Evolutionary conservation across 2,797 vertebrate genomes (phyloP), one percentile per base, ranked within the genome.

Genomic region (Balearica regulorum): DNA sequence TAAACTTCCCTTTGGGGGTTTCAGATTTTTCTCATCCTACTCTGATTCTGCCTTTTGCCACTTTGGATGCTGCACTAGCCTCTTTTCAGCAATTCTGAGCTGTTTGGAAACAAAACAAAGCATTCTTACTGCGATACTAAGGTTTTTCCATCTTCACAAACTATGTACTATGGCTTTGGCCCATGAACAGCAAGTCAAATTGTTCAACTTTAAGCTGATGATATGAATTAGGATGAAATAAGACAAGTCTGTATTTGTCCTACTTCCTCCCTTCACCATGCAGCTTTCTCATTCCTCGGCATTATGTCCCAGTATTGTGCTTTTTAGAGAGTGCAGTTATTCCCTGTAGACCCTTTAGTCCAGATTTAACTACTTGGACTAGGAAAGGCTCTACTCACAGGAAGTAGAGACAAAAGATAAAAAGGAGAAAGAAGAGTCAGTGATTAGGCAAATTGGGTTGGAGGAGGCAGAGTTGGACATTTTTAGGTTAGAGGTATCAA

Each of bases 91-190:
- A 78, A 19, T 84, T 90, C 22, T 44, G 69, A 92, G 75, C 75
- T 85, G 61, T 87, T 89, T 83, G 41, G 73, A 81, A 94, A 69
- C 20, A 75, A 93, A 89, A 6, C 33, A 48, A 86, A 87, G 10
- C 29, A 48, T 73, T 89, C 31, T n/a, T 83, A 58, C 11, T 58
- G 53, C 11, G 24, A n/a, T 43, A 33, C 35, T 20, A 51, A 86
- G 61, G 70, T 72, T 82, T 82, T 87, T 43, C 25, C 8, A 16
- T 88, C 77, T 81, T 88, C 41, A 61, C 22, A 64, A 81, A 69
- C 49, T 33, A 7, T 0, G 0, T 28, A 1, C 25, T 64, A 11
- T 24, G 4, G 54, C 51, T 75, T 5, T 48, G 37, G 46, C 54
- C 53, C 24, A 6, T 26, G 33, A 65, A 39, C 11, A 91, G 31